Evolutionary conservation across 2,888 invertebrate genomes (phyloP), one percentile per base, ranked within the genome.

Genomic region (Chrysolina haemoptera): DNA sequence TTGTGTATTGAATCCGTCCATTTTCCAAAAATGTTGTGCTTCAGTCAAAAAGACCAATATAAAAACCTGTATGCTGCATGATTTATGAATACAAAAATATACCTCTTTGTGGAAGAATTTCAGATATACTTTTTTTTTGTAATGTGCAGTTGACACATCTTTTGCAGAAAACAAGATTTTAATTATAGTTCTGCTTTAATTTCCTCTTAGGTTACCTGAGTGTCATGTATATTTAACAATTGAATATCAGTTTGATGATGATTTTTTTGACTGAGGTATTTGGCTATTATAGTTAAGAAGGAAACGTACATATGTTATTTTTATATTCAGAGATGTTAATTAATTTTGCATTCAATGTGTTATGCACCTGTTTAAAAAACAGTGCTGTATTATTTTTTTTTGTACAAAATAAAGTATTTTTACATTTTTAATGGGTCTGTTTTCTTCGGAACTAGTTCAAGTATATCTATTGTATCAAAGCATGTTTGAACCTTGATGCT

Each of bases 401-500:
- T 81, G 80, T 80, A 81, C 78, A 78, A 78, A 76, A 76, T 76
- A 74, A 80, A 78, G 64, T 74, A 70, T 72, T 72, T 75, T 74
- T 76, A 53, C 68, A 76, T 68, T 66, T 64, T 70, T 75, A 70
- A 70, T 73, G 74, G 64, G 46, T 70, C 72, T 65, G 63, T 74
- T 77, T 77, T 71, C 70, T 70, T 69, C 68, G 46, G 65, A 80
- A 74, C 76, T 81, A 81, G 82, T 78, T 81, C 82, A 82, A 82
- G 82, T 81, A 81, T 78, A 69, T 59, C 68, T 71, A 78, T 79
- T 80, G 79, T 79, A 70, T 74, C 73, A 75, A 66, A 73, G 71
- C 66, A 59, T 22, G 53, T 50, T 27, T 18, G 18, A 50, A 63
- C 69, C 69, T 69, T 69, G 69, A 40, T 12, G 27, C 18, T 67